Evolutionary conservation across 2,888 invertebrate species (phyloP), one percentile per base, ranked within the genome.

Genomic region (Amphimallon solstitiale): DNA sequence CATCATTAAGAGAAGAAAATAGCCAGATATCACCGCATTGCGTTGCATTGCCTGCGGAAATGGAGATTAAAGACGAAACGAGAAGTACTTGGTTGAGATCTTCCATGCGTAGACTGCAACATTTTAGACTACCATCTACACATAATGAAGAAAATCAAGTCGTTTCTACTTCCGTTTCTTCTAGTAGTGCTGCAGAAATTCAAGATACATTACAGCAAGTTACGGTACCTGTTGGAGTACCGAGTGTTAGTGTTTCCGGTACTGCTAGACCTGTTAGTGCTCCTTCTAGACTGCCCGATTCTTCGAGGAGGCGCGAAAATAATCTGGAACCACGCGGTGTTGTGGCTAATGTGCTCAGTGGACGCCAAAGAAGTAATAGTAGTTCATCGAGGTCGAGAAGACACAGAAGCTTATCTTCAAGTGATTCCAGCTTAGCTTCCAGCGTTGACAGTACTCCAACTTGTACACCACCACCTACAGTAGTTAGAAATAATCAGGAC

Each of bases 21-120:
- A 40, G 23, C 23, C 56, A 14, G 14, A 15, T 3, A 29, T 35
- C 40, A 66, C 64, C 29, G 29, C 61, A 65, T 40, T 51, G 63
- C 40, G 69, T 62, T 48, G 48, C 15, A 7, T 21, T 38, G 35
- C 61, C 67, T 63, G 56, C 43, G 62, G 64, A 64, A 37, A 54
- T 52, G 63, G 72, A 68, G 59, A 49, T 52, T 34, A 65, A 70
- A 51, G 72, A 68, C 19, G 48, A 52, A 19, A 74, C 72, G 63
- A 49, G 71, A 67, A 73, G 76, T 70, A 80, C 84, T 65, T 87
- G 86, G 86, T 76, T 86, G 73, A 83, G 87, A 66, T 84, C 82
- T 49, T 87, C 86, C 23, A 87, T 87, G 87, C 81, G 87, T 62
- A 81, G 86, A 12, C 76, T 87, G 59, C 83, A 84, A 29, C 86